A percentile compares a stretch with the other conserved stretches of the same genome.
Conservation (phyloP, 2,113 vertebrate species). For the Romanogobio albipinnatus region DNA sequence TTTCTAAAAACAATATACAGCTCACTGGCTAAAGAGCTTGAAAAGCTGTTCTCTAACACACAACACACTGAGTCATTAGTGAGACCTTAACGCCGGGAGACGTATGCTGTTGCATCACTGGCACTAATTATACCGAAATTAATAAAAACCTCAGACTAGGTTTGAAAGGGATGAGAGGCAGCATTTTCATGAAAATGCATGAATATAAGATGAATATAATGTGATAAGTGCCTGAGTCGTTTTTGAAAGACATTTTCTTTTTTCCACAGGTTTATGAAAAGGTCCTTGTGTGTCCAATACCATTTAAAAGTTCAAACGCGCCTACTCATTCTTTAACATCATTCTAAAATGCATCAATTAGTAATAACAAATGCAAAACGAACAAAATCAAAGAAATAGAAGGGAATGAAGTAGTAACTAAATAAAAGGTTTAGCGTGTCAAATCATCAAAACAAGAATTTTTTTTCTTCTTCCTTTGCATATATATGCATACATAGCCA, state of each 20-base stretch:
- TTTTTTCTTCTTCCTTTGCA: neutral
- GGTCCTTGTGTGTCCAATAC: neutral
- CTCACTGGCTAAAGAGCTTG: conserved; percentile 28
- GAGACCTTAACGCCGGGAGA: conserved; percentile 11
- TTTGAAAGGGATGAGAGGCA: neutral
- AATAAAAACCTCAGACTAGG: conserved; percentile 13
- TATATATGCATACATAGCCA: neutral
- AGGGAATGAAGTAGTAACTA: neutral
- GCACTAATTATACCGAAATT: conserved; percentile 26
- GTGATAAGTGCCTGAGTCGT: neutral
- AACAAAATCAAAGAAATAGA: neutral
- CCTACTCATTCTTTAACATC: neutral
- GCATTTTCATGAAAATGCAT: neutral
- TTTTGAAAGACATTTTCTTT: neutral
- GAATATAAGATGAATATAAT: neutral
- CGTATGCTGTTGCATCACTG: conserved; percentile 17
- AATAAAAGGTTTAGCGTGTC: neutral
- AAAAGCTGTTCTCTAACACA: conserved; percentile 23
- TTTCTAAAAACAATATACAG: conserved; percentile 19
- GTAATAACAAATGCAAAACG: neutral
- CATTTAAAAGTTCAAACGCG: neutral
- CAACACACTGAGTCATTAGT: conserved; percentile 18
- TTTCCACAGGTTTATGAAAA: neutral
- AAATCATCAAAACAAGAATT: too few relatives aligned
- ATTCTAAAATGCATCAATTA: neutral